Evolutionary conservation across 2,113 vertebrate species (phyloP).

Genomic region (Glareola pratincola): DNA sequence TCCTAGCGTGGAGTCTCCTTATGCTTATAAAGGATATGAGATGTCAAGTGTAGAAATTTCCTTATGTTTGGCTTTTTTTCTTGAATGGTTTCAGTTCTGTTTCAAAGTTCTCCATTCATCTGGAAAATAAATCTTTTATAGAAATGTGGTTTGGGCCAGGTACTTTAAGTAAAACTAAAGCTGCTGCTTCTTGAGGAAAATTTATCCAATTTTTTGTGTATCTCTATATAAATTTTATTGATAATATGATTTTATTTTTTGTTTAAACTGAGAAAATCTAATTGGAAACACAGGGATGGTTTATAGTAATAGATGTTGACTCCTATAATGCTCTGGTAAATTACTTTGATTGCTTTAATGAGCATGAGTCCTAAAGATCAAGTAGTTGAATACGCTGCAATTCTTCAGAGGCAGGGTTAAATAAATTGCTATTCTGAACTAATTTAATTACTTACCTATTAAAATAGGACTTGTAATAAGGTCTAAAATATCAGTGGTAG

Average conservation of each 20-base stretch:
- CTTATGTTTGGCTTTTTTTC: not conserved
- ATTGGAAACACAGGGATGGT: not conserved
- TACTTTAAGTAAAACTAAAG: constrained; percentile 38
- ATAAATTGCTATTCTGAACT: not conserved
- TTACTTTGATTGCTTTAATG: not conserved
- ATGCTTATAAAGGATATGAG: not conserved
- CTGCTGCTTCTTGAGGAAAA: not conserved
- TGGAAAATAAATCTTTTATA: not conserved
- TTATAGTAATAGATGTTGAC: not conserved
- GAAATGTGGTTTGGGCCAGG: constrained; percentile 69
- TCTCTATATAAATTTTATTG: not conserved
- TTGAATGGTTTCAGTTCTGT: not conserved
- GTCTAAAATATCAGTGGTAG: not conserved
- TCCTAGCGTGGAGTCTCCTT: not conserved
- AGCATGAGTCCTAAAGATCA: not conserved
- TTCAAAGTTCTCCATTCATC: not conserved
- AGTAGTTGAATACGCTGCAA: not conserved
- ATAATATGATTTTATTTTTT: not conserved
- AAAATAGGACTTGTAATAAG: not conserved
- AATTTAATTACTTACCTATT: not conserved
- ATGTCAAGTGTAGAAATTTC: not conserved
- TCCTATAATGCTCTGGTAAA: not conserved
- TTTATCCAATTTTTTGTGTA: not conserved
- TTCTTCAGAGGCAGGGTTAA: not conserved
- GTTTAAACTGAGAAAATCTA: not conserved